Evolutionary conservation across 2,797 vertebrate genomes (phyloP), one percentile per base, ranked within the genome.

Genomic region (Leuciscus waleckii): DNA sequence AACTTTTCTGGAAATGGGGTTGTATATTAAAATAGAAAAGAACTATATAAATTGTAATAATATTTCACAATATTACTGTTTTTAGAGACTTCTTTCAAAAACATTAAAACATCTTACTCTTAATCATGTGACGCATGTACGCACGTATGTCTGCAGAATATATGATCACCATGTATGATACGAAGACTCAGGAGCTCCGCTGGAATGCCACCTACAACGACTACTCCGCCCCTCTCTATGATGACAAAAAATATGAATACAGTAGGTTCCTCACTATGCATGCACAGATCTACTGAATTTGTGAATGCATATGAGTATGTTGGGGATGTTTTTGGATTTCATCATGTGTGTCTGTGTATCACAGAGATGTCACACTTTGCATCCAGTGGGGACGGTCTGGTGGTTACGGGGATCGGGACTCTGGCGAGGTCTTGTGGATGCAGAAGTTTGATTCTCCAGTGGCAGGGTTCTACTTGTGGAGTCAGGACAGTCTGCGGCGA

Each of bases 181-280:
- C 97, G 1, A 97, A 96, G 91, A 93, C 96, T 0, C 97, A 96
- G 4, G 96, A 97, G 87, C 93, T 99, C 90, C 95, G 95, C 79
- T 98, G 98, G 98, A 99, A 98, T 0, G 97, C 96, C 23, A 99
- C 98, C 0, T 99, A 97, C 92, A 96, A 97, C 0, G 97, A 97
- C 90, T 99, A 98, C 92, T 98, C 98, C 0, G 98, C 98, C 0
- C 93, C 95, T 0, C 93, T 95, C 0, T 94, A 95, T 0, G 96
- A 98, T 0, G 96, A 96, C 1, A 89, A 96, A 68, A 95, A 94
- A 67, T 94, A 94, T 26, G 95, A 96, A 39, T 98, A 98, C 92
- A 97, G 98, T 99, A 95, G 82, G 98, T 95, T 19, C 21, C 17
- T 79, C 51, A 39, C 21, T 74, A 79, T 56, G 83, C 39, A 89